A percentile compares a stretch with the other conserved stretches of the same genome.
Conservation (phyloP, 2,888 invertebrate genomes). For the Helicoverpa assulta region DNA sequence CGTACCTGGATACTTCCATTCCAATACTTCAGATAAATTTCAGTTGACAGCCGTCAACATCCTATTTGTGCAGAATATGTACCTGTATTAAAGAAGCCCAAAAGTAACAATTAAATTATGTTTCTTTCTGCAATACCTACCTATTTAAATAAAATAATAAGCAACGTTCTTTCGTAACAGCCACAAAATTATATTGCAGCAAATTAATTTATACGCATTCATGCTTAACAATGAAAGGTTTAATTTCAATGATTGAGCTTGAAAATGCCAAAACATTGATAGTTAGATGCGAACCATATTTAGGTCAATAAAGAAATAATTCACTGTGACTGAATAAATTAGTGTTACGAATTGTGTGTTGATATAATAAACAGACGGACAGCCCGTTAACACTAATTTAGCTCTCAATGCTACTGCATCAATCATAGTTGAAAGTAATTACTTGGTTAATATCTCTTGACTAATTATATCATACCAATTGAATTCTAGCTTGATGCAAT, state of each 20-base stretch:
- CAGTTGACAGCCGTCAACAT: too few species aligned
- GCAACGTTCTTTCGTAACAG: too few species aligned
- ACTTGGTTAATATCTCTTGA: slow-evolving; percentile 35
- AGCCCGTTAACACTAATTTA: slow-evolving; percentile 44
- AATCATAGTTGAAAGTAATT: slow-evolving; percentile 50
- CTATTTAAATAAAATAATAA: too few species aligned
- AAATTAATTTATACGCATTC: too few species aligned
- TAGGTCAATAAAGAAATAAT: slow-evolving; percentile 49
- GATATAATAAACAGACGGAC: slow-evolving; percentile 37
- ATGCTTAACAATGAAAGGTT: too few species aligned
- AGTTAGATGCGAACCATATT: slow-evolving; percentile 16
- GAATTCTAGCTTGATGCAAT: slow-evolving; percentile 16
- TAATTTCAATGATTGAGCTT: slow-evolving; percentile 12
- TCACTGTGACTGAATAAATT: slow-evolving; percentile 42
- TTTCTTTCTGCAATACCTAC: too few species aligned
- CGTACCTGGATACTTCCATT: too few species aligned
- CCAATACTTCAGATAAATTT: too few species aligned
- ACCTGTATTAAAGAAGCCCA: too few species aligned
- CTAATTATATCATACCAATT: slow-evolving; percentile 46
- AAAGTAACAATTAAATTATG: too few species aligned
- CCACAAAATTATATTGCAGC: too few species aligned
- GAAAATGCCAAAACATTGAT: slow-evolving; percentile 27
- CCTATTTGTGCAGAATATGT: too few species aligned
- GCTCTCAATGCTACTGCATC: slow-evolving; percentile 41
- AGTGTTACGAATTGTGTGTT: slow-evolving; percentile 42